phyloP scores from a whole-genome alignment of 2,797 vertebrate species.

The Lacerta viridis region DNA sequence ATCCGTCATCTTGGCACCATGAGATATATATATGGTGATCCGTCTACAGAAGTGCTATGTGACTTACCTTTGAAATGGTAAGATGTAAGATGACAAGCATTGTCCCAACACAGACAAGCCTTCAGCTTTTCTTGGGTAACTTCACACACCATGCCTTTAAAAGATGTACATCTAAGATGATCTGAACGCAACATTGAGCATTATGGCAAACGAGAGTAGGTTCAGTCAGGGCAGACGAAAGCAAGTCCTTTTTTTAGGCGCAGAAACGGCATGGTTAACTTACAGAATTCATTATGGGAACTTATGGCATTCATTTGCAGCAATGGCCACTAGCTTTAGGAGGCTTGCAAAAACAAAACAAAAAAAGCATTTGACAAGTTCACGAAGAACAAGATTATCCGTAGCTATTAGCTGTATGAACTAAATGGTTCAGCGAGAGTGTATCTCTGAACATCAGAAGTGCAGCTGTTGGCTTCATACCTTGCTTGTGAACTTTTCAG shows the following conservation, averaged over 20 bases:
- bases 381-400: neutral
- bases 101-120: neutral
- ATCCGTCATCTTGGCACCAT: neutral
- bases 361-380: neutral
- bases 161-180: neutral
- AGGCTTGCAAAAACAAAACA: too few relatives aligned
- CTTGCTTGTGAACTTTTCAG: neutral
- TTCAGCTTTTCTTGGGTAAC: neutral
- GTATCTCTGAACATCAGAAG: neutral
- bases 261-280: neutral
- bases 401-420: neutral
- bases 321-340: neutral
- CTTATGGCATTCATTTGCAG: neutral
- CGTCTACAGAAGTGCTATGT: neutral
- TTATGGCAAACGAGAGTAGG: neutral
- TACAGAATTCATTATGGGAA: neutral
- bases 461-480: neutral
- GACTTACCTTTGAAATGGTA: neutral
- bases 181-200: neutral
- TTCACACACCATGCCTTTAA: neutral
- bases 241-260: neutral
- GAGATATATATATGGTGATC: neutral
- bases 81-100: accelerated
- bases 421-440: neutral
- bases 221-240: neutral